Percentiles rank a stretch among this genome's conserved stretches.
phyloP scores from a whole-genome alignment of 2,113 vertebrate species.

The Toxotes chatareus region DNA sequence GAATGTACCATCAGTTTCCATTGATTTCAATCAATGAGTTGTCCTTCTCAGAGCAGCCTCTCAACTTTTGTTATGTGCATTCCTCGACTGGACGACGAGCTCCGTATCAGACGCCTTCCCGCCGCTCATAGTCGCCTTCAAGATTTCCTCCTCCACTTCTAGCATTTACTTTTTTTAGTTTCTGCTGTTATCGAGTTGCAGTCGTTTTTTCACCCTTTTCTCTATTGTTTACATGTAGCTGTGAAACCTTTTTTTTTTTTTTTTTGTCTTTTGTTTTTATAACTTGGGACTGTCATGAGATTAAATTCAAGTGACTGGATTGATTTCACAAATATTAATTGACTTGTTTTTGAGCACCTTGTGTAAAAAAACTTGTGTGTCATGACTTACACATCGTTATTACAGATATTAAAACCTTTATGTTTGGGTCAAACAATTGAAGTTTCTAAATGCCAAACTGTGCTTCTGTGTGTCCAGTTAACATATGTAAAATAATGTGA shows the following conservation, averaged over 20 bases:
- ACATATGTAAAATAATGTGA: conserved; percentile 5
- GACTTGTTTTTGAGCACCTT: conserved; percentile 27
- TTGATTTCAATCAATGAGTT: neutral
- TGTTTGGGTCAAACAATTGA: conserved; percentile 16
- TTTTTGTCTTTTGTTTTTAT: conserved; percentile 27
- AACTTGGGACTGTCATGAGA: conserved; percentile 35
- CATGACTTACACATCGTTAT: conserved; percentile 24
- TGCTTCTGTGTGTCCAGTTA: conserved; percentile 37
- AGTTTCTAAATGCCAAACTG: conserved; percentile 50
- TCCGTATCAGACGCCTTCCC: conserved; percentile 28
- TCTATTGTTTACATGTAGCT: conserved; percentile 54
- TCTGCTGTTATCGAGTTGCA: neutral
- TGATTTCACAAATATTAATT: conserved; percentile 41
- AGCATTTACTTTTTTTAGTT: conserved; percentile 15
- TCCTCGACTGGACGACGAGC: conserved; percentile 9
- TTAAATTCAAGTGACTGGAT: conserved; percentile 37
- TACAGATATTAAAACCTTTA: conserved; percentile 10
- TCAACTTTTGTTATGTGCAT: conserved; percentile 2
- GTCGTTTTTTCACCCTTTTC: conserved; percentile 15
- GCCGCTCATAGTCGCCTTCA: conserved; percentile 2
- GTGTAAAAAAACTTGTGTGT: conserved; percentile 27
- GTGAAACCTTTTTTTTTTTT: conserved; percentile 34
- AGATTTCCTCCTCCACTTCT: conserved; percentile 21
- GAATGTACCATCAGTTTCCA: conserved; percentile 59
- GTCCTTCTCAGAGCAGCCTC: neutral